Base-by-base conservation (phyloP, 2,888 invertebrate genomes). In the Leptogaster cylindrica region DNA sequence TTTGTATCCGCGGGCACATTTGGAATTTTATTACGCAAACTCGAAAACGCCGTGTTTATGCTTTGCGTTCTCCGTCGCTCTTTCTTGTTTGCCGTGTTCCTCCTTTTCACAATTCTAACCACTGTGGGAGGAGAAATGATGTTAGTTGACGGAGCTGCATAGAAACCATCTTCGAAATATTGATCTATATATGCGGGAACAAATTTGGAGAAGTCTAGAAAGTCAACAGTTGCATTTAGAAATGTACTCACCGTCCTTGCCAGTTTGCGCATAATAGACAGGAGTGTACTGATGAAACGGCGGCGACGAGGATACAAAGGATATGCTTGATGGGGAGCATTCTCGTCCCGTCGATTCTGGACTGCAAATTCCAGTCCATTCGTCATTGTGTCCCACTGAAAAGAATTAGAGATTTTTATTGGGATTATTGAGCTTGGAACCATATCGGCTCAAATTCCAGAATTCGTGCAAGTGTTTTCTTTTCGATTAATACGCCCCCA, bases 1-100 rank as follows among this genome's bases (percentile, higher is more conserved):
- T 97, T 97, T 0, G 97, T 97, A 77, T 97, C 97, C 0, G 93
- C 89, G 0, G 97, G 97, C 1, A 97, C 96, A 76, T 97, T 96
- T 0, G 97, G 97, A 74, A 97, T 97, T 79, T 95, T 93, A 71
- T 95, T 95, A 10, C 97, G 82, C 0, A 97, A 83, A 75, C 94
- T 93, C 0, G 94, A 90, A 78, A 97, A 97, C 0, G 97, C 97
- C 58, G 92, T 94, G 81, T 97, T 97, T 71, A 97, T 97, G 73
- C 93, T 94, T 78, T 93, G 92, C 0, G 97, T 97, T 61, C 97
- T 84, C 71, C 95, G 82, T 7, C 97, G 81, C 78, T 97, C 97
- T 78, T 97, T 97, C 82, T 95, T 95, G 80, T 97, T 97, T 14
- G 96, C 96, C 1, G 95, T 95, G 70, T 89, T 92, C 66, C 95